These are phyloP conservation scores for Sinelater perroti DNA, from an alignment of 2,888 invertebrate species.

Conservation along the genomic window DNA sequence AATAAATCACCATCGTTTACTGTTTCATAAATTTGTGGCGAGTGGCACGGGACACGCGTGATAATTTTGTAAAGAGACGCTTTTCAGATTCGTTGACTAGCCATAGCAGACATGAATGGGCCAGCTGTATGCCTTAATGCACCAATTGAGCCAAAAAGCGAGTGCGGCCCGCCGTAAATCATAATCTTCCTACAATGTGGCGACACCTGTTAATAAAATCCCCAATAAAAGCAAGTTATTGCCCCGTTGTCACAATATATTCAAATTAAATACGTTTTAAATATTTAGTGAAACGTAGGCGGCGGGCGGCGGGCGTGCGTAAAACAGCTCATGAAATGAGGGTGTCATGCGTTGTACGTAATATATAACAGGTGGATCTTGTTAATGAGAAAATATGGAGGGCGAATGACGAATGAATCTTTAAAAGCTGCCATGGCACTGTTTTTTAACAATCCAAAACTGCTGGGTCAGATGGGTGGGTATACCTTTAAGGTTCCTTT, in stretches of 20 bases:
- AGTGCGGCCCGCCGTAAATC: constrained; percentile 41
- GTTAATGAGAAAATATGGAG: constrained; percentile 58
- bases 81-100: constrained; percentile 43
- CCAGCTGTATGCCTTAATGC: constrained; percentile 24
- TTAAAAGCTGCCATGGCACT: constrained; percentile 45
- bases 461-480: constrained; percentile 37
- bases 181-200: constrained; percentile 48
- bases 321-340: constrained; percentile 40
- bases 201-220: constrained; percentile 47
- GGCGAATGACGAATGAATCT: constrained; percentile 51
- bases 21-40: constrained; percentile 40
- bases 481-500: neutral
- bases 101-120: constrained; percentile 38
- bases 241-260: constrained; percentile 56
- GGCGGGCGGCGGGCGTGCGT: constrained; percentile 30
- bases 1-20: constrained; percentile 28
- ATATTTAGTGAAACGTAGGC: constrained; percentile 33
- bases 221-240: constrained; percentile 54
- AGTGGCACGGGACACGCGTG: constrained; percentile 44
- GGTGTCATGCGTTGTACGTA: constrained; percentile 45
- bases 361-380: constrained; percentile 54
- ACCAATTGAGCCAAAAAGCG: constrained; percentile 29
- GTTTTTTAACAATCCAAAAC: constrained; percentile 38
- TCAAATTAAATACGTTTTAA: constrained; percentile 55
- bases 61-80: constrained; percentile 46